These are phyloP conservation scores for Leuciscus idus DNA, from an alignment of 2,113 vertebrate genomes.

Conservation along the genomic window DNA sequence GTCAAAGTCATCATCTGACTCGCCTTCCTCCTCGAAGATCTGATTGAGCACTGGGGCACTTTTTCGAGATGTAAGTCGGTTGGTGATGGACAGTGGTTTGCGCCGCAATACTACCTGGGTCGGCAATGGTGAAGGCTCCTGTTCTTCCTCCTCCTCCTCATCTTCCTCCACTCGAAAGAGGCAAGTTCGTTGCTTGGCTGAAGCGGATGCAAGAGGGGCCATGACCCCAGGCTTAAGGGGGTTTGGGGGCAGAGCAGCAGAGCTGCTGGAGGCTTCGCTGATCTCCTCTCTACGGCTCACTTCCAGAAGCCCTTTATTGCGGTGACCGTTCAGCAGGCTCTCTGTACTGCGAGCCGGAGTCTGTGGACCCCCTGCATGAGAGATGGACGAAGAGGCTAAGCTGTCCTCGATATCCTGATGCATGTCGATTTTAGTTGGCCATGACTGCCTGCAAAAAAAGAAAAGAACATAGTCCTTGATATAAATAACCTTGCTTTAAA, in stretches of 20 bases:
- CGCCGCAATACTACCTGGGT: conserved; percentile 90
- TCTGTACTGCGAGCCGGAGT: conserved; percentile 88
- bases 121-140: conserved; percentile 82
- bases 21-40: conserved; percentile 96
- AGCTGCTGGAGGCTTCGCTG: conserved; percentile 64
- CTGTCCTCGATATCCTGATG: conserved; percentile 96
- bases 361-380: conserved; percentile 85
- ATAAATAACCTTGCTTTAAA: neutral
- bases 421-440: conserved; percentile 93
- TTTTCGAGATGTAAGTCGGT: conserved; percentile 92
- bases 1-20: conserved; percentile 95
- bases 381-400: conserved; percentile 89
- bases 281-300: conserved; percentile 83
- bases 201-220: conserved; percentile 64
- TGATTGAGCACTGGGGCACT: conserved; percentile 96
- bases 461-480: neutral
- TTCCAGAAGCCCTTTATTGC: conserved; percentile 85
- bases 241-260: conserved; percentile 47
- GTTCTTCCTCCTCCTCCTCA: conserved; percentile 96
- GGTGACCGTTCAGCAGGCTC: conserved; percentile 89
- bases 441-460: conserved; percentile 84
- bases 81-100: conserved; percentile 92
- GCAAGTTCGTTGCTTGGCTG: conserved; percentile 83
- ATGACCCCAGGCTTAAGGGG: conserved; percentile 53
- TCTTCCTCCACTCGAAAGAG: conserved; percentile 95